Percentiles rank a stretch among this genome's conserved stretches.
Evolutionary conservation across 92 coral and sea anemone species (phyloP).

Genomic region (Virgularia gustaviana): DNA sequence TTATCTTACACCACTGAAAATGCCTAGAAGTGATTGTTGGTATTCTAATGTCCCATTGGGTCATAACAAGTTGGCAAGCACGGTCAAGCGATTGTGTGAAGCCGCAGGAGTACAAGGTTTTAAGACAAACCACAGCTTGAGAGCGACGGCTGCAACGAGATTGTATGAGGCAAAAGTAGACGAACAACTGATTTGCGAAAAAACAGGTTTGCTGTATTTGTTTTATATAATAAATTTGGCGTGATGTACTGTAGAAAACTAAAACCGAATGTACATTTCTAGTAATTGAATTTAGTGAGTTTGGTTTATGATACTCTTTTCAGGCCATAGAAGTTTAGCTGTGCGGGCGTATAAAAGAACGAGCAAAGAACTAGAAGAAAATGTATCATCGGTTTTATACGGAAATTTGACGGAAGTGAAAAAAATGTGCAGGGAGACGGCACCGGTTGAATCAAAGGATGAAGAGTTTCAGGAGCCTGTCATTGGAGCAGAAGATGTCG

Average conservation of each 20-base stretch:
- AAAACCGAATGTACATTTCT: too few species aligned
- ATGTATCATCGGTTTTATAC: slow-evolving; percentile 32
- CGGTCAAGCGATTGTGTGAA: slow-evolving; percentile 20
- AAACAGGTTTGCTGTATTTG: slow-evolving; percentile 15
- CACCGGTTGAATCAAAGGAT: slow-evolving; percentile 10
- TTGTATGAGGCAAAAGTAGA: slow-evolving; percentile 11
- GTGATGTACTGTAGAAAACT: too few species aligned
- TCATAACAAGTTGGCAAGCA: slow-evolving; percentile 30
- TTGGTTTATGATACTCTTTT: background rate
- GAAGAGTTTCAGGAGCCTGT: background rate
- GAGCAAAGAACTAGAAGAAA: slow-evolving; percentile 29
- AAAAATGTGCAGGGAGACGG: background rate
- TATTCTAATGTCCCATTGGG: slow-evolving; percentile 37
- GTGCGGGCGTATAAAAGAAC: slow-evolving; percentile 40
- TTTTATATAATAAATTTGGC: too few species aligned
- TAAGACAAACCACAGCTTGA: slow-evolving; percentile 33
- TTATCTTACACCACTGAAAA: slow-evolving; percentile 41
- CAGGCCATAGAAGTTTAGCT: slow-evolving; percentile 41
- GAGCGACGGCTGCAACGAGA: slow-evolving; percentile 39
- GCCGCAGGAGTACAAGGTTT: slow-evolving; percentile 22
- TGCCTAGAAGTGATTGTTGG: slow-evolving; percentile 34
- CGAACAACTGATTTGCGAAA: slow-evolving; percentile 38
- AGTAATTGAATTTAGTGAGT: too few species aligned
- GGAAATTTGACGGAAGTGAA: slow-evolving; percentile 9
- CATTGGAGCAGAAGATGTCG: slow-evolving; percentile 1